Evolutionary conservation across 2,888 invertebrate species (phyloP).

Genomic region (Himalopsyche japonica): DNA sequence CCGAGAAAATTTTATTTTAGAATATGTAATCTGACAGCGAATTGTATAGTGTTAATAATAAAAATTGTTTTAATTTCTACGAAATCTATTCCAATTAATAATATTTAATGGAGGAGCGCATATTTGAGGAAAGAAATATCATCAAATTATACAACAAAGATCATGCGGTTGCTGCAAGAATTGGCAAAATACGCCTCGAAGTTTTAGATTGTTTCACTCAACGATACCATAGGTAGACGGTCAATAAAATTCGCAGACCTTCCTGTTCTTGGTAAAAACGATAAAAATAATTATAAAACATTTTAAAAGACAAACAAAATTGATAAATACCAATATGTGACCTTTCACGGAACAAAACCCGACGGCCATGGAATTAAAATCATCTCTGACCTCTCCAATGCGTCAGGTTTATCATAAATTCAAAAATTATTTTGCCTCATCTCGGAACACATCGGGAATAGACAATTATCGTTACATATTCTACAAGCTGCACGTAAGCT

Average conservation of each 20-base stretch:
- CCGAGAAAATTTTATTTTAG: no score
- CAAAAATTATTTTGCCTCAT: background rate
- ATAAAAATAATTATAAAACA: background rate
- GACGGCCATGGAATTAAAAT: slow-evolving; percentile 24
- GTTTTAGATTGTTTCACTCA: background rate
- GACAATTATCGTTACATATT: no score
- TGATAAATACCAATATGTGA: slow-evolving; percentile 18
- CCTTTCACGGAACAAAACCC: slow-evolving; percentile 27
- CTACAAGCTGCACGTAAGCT: no score
- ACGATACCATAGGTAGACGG: background rate
- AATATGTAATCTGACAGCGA: no score
- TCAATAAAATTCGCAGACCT: background rate
- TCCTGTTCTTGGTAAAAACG: background rate
- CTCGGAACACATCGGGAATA: background rate
- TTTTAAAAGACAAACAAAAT: background rate
- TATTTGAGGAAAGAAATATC: no score
- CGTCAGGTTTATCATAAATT: background rate
- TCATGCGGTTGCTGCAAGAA: no score
- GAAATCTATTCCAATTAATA: no score
- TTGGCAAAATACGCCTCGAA: background rate
- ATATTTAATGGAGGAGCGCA: no score
- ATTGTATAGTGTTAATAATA: no score
- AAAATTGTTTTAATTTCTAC: no score
- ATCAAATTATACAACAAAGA: no score
- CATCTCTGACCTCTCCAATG: background rate